Conservation (phyloP, 2,113 vertebrate genomes). For the Stegostoma tigrinum region DNA sequence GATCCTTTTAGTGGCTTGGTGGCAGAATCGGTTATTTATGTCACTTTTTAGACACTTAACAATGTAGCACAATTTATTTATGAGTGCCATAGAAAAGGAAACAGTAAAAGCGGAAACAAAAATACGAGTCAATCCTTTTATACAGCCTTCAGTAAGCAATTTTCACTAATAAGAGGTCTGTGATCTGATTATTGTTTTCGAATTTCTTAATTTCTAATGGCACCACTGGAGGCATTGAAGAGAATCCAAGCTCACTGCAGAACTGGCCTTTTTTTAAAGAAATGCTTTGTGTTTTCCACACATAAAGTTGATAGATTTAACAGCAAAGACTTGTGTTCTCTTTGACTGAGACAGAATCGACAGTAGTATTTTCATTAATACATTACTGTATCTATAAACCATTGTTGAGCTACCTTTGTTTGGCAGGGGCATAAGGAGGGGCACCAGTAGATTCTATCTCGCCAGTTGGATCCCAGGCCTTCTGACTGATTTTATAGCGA, state of each 20-base stretch:
- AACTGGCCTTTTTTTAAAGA: no score
- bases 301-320: background rate
- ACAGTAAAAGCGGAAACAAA: background rate
- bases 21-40: constrained; percentile 27
- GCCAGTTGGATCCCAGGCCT: no score
- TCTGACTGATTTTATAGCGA: no score
- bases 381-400: background rate
- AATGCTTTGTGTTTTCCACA: background rate
- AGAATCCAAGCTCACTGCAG: no score
- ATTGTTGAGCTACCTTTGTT: no score
- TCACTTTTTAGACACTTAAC: constrained; percentile 19
- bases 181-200: background rate
- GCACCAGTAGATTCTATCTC: no score
- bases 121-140: background rate
- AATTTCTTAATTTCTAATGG: background rate
- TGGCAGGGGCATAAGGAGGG: no score
- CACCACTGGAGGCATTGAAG: background rate
- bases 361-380: background rate
- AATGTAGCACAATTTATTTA: background rate
- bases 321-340: background rate
- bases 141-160: background rate
- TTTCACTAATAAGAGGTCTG: background rate
- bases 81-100: background rate
- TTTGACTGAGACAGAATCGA: background rate
- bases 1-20: background rate